These are phyloP conservation scores for Himalopsyche japonica DNA, from an alignment of 2,888 invertebrate species.

Conservation along the genomic window DNA sequence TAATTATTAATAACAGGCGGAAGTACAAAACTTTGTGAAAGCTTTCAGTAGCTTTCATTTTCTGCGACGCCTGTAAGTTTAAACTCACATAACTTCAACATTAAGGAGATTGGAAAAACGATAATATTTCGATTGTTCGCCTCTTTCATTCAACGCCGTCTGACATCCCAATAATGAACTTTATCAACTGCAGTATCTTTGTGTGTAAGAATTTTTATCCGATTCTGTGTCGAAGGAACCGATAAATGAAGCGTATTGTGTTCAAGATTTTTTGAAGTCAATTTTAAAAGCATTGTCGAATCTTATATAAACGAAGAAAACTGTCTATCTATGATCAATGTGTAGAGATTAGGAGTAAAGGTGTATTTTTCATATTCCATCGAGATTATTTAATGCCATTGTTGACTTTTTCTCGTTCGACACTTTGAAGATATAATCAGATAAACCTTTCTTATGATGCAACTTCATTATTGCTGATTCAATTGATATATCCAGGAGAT, in stretches of 20 bases:
- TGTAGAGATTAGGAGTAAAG: background rate
- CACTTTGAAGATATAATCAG: too few species aligned
- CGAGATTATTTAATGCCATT: too few species aligned
- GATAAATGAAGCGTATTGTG: constrained; percentile 2
- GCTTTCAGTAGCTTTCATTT: constrained; percentile 16
- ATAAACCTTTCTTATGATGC: too few species aligned
- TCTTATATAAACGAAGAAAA: background rate
- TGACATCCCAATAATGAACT: constrained; percentile 33
- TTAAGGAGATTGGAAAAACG: constrained; percentile 28
- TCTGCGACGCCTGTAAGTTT: constrained; percentile 10
- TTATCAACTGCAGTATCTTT: constrained; percentile 17
- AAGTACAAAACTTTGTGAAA: background rate
- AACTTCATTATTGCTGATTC: too few species aligned
- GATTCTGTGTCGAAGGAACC: background rate
- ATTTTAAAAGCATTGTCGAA: background rate
- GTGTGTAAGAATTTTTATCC: constrained; percentile 16
- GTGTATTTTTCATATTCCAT: background rate
- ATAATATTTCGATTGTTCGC: constrained; percentile 33
- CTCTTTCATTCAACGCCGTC: constrained; percentile 9
- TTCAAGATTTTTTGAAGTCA: background rate
- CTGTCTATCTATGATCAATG: background rate
- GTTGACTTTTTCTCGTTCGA: too few species aligned
- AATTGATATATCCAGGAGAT: too few species aligned
- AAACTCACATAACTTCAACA: constrained; percentile 18
- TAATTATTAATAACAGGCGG: constrained; percentile 24